Conservation (phyloP, 30 jellyfish, hydroid and myxozoan genomes). For the Phacellophora camtschatica region DNA sequence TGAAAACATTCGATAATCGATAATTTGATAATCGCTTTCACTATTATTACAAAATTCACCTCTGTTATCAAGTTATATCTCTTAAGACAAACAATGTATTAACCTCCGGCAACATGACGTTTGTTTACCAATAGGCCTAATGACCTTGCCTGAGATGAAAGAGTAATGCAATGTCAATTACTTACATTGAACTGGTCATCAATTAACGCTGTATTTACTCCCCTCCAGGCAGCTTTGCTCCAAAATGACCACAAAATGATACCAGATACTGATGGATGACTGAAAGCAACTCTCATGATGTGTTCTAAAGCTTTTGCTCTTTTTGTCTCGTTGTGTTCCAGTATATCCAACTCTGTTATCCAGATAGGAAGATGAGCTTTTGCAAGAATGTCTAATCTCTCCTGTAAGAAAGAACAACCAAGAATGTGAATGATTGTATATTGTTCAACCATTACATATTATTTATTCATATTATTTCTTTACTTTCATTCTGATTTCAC, state of each 20-base stretch:
- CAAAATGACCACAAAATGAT: conserved; percentile 84
- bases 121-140: no score
- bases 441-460: no score
- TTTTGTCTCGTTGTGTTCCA: conserved; percentile 57
- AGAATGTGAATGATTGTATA: no score
- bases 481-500: no score
- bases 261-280: conserved; percentile 83
- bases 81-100: no score
- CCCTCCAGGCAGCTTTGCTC: conserved; percentile 89
- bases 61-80: no score
- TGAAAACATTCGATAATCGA: no score
- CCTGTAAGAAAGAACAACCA: conserved; percentile 34
- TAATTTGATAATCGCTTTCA: no score
- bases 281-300: conserved; percentile 80
- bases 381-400: conserved; percentile 77
- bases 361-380: conserved; percentile 90
- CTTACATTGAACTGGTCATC: conserved; percentile 71
- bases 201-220: conserved; percentile 77
- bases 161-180: not conserved
- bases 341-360: conserved; percentile 89
- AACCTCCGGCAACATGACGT: not conserved
- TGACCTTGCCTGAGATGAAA: not conserved
- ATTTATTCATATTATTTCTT: no score
- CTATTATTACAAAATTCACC: no score
- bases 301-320: conserved; percentile 78